Percentiles rank a stretch among this genome's conserved stretches.
Evolutionary conservation across 2,113 vertebrate species (phyloP).

Genomic region (Crotophaga sulcirostris): DNA sequence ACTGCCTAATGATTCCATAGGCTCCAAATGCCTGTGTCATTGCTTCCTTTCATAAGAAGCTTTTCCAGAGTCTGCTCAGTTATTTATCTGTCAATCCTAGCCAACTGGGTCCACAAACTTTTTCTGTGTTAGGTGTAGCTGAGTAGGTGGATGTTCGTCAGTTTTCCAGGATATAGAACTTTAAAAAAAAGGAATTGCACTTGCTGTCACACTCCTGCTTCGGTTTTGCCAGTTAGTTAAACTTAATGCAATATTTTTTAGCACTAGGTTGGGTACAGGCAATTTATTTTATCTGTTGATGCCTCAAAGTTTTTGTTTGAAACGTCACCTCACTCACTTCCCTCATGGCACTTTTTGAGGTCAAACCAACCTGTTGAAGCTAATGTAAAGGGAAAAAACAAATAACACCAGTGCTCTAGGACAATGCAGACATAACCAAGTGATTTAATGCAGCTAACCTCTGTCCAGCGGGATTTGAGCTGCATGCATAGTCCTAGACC

Average conservation of each 20-base stretch:
- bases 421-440: neutral
- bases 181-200: neutral
- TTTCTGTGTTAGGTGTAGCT: neutral
- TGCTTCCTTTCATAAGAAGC: neutral
- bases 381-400: neutral
- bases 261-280: neutral
- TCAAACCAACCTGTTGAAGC: neutral
- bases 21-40: neutral
- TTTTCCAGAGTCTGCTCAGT: neutral
- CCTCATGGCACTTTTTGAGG: neutral
- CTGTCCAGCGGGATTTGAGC: neutral
- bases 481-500: neutral
- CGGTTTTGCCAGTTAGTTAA: neutral
- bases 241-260: neutral
- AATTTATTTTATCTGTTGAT: neutral
- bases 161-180: neutral
- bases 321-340: neutral
- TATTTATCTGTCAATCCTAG: neutral
- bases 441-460: neutral
- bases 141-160: neutral
- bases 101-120: neutral
- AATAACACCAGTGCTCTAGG: neutral
- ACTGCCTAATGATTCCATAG: neutral
- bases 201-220: neutral
- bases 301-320: neutral